Percentiles rank a stretch among this genome's conserved stretches.
Evolutionary conservation across 1,140 invertebrate species (phyloP).

Genomic region (Drosophila serrata): DNA sequence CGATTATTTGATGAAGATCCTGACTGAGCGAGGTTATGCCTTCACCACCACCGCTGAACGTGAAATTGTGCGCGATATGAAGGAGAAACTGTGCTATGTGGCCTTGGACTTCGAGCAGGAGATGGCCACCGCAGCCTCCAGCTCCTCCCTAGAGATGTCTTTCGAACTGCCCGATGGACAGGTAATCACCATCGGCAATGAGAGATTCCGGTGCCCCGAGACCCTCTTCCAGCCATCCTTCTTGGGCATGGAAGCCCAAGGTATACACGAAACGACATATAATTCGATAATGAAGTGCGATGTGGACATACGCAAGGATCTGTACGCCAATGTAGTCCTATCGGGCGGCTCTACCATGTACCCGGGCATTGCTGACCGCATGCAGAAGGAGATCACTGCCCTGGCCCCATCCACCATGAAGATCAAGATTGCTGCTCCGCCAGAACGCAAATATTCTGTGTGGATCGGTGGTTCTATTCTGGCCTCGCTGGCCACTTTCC

Average conservation of each 20-base stretch:
- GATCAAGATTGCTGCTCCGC: slow-evolving; percentile 13
- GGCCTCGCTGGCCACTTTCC: slow-evolving; percentile 11
- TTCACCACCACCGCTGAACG: slow-evolving; percentile 11
- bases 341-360: slow-evolving; percentile 11
- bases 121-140: slow-evolving; percentile 13
- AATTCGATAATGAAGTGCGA: slow-evolving; percentile 15
- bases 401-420: slow-evolving; percentile 11
- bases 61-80: slow-evolving; percentile 9
- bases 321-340: slow-evolving; percentile 4
- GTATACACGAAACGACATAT: slow-evolving; percentile 5
- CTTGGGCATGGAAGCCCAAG: slow-evolving; percentile 12
- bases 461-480: slow-evolving; percentile 6
- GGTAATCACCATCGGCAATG: slow-evolving; percentile 3
- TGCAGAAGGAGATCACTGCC: slow-evolving; percentile 14
- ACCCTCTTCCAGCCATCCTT: slow-evolving; percentile 8
- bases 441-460: slow-evolving; percentile 9
- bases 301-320: slow-evolving; percentile 13
- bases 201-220: slow-evolving; percentile 10
- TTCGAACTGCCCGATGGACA: slow-evolving; percentile 6
- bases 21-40: slow-evolving; percentile 7
- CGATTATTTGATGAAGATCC: slow-evolving; percentile 7
- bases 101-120: slow-evolving; percentile 9
- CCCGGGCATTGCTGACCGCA: slow-evolving; percentile 5
- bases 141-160: neutral
- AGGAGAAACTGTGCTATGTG: slow-evolving; percentile 11